phyloP scores from a whole-genome alignment of 2,113 vertebrate genomes.

The Odontesthes bonariensis region DNA sequence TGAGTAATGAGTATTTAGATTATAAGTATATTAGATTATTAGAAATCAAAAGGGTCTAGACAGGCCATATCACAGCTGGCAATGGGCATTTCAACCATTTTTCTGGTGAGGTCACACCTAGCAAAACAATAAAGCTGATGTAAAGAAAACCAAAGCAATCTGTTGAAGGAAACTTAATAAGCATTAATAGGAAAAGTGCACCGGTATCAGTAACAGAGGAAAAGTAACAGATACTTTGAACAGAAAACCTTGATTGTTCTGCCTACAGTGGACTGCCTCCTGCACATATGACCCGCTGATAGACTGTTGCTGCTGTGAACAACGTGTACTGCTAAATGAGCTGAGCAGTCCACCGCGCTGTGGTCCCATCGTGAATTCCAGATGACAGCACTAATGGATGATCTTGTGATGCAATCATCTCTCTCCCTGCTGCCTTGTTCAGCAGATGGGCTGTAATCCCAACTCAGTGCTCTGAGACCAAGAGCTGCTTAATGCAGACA shows the following conservation, averaged over 20 bases:
- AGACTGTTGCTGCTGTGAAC: constrained; percentile 24
- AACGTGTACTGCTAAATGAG: constrained; percentile 39
- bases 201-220: not conserved
- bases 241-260: constrained; percentile 1
- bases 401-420: constrained; percentile 74
- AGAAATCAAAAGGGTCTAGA: too few relatives aligned
- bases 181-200: not conserved
- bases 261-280: constrained; percentile 20
- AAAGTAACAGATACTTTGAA: constrained; percentile 25
- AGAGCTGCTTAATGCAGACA: constrained; percentile 63
- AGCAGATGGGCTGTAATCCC: constrained; percentile 65
- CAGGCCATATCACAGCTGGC: not conserved
- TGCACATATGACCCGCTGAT: constrained; percentile 48
- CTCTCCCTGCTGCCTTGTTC: constrained; percentile 61
- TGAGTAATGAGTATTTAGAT: too few relatives aligned
- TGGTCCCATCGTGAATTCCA: constrained; percentile 57
- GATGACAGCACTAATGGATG: constrained; percentile 71
- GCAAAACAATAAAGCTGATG: constrained; percentile 3
- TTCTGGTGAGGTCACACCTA: not conserved
- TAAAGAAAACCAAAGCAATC: not conserved
- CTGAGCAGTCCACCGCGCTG: constrained; percentile 37
- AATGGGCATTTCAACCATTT: not conserved
- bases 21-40: too few relatives aligned
- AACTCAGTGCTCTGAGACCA: constrained; percentile 52
- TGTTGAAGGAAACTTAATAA: not conserved